Evolutionary conservation across 1,140 invertebrate genomes (phyloP).

Genomic region (Halictus rubicundus): DNA sequence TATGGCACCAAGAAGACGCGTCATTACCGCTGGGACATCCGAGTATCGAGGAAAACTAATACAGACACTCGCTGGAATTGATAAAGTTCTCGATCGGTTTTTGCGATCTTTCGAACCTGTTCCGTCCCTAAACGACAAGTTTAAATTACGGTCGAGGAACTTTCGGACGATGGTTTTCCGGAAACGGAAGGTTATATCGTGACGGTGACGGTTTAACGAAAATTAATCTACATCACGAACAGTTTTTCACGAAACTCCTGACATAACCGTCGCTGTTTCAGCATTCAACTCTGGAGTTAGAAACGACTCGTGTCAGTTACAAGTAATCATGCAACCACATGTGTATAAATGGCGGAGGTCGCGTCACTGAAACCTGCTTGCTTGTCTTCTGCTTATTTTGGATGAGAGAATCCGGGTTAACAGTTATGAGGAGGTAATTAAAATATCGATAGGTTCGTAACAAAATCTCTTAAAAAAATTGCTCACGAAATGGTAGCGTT

Average conservation of each 20-base stretch:
- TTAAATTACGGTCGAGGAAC: conserved; percentile 24
- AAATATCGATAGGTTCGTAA: too few relatives aligned
- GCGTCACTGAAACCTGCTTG: too few relatives aligned
- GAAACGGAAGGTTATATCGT: not conserved
- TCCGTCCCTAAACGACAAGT: conserved; percentile 13
- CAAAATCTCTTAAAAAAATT: too few relatives aligned
- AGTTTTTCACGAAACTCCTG: not conserved
- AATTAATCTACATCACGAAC: not conserved
- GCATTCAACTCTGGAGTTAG: too few relatives aligned
- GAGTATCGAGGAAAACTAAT: conserved; percentile 44
- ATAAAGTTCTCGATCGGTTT: conserved; percentile 44
- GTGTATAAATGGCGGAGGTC: too few relatives aligned
- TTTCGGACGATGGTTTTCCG: not conserved
- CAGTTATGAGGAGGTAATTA: too few relatives aligned
- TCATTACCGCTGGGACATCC: conserved; percentile 54
- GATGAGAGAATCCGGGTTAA: too few relatives aligned
- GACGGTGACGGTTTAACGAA: not conserved
- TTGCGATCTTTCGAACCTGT: not conserved
- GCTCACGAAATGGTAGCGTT: too few relatives aligned
- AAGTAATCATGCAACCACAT: too few relatives aligned
- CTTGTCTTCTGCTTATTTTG: too few relatives aligned
- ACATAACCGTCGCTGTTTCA: too few relatives aligned
- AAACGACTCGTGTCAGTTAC: too few relatives aligned
- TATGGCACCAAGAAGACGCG: conserved; percentile 55
- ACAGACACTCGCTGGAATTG: conserved; percentile 44